phyloP scores from a whole-genome alignment of 2,797 vertebrate genomes.

The Tauraco hartlaubi region DNA sequence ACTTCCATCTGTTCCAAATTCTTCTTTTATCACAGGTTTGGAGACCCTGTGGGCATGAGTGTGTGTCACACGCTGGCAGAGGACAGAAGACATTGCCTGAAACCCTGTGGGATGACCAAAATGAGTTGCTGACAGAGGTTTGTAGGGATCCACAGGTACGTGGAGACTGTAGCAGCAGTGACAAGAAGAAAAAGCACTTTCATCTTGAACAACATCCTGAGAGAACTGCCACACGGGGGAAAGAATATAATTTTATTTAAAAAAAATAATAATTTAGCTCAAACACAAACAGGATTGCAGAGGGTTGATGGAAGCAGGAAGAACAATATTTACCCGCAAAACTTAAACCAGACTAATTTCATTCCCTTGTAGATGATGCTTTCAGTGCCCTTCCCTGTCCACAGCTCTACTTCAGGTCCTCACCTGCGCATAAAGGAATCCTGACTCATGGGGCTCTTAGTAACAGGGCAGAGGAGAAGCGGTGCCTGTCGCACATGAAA shows the following conservation, averaged over 20 bases:
- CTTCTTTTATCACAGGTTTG: not conserved
- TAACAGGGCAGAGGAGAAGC: not conserved
- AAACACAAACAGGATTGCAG: not conserved
- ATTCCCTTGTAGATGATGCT: not conserved
- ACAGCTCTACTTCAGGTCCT: not conserved
- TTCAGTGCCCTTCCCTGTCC: not conserved
- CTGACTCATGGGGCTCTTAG: not conserved
- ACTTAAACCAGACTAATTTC: not conserved
- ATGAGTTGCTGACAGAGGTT: not conserved
- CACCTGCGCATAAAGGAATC: not conserved
- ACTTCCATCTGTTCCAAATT: not conserved
- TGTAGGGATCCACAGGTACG: not conserved
- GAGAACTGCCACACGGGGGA: not conserved
- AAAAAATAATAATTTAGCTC: slow-evolving; percentile 69
- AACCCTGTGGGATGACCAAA: not conserved
- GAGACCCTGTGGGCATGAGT: not conserved
- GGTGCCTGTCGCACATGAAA: not conserved
- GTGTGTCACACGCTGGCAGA: not conserved
- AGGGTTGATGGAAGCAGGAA: slow-evolving; percentile 14
- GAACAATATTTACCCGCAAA: not conserved
- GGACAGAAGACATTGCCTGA: not conserved
- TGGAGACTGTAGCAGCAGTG: not conserved
- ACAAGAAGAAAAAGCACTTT: not conserved
- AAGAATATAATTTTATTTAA: slow-evolving; percentile 57
- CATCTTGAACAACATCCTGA: not conserved